A percentile compares a stretch with the other conserved stretches of the same genome.
Conservation (phyloP, 2,888 invertebrate species). For the Prosapia bicincta region DNA sequence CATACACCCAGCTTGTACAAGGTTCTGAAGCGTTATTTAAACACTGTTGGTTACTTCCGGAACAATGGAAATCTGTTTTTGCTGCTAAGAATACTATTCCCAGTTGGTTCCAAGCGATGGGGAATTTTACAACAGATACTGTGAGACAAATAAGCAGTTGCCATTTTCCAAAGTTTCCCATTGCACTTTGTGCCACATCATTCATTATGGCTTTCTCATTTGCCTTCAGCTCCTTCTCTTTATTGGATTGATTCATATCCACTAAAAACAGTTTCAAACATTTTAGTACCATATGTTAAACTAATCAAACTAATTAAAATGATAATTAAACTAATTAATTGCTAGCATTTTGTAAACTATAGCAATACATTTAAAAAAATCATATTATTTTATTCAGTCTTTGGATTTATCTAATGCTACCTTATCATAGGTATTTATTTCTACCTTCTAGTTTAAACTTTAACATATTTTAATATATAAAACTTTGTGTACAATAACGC, state of each 20-base stretch:
- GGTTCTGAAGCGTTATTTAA: conserved; percentile 22
- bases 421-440: too few relatives aligned
- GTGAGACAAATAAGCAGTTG: conserved; percentile 67
- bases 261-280: too few relatives aligned
- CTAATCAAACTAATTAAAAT: too few relatives aligned
- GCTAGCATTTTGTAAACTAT: too few relatives aligned
- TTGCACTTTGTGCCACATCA: conserved; percentile 65
- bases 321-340: too few relatives aligned
- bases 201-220: conserved; percentile 37
- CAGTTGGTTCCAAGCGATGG: conserved; percentile 77
- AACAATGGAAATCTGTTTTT: conserved; percentile 57
- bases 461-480: too few relatives aligned
- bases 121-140: conserved; percentile 69
- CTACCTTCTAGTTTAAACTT: too few relatives aligned
- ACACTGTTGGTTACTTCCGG: conserved; percentile 32
- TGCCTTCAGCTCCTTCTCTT: neutral
- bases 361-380: too few relatives aligned
- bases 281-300: too few relatives aligned
- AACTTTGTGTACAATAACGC: too few relatives aligned
- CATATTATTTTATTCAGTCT: too few relatives aligned
- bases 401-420: too few relatives aligned
- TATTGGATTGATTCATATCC: neutral
- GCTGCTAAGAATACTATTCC: conserved; percentile 75
- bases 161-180: conserved; percentile 71
- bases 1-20: conserved; percentile 51